Evolutionary conservation across 2,888 invertebrate species (phyloP), one percentile per base, ranked within the genome.

Genomic region (Rhogogaster chlorosoma): DNA sequence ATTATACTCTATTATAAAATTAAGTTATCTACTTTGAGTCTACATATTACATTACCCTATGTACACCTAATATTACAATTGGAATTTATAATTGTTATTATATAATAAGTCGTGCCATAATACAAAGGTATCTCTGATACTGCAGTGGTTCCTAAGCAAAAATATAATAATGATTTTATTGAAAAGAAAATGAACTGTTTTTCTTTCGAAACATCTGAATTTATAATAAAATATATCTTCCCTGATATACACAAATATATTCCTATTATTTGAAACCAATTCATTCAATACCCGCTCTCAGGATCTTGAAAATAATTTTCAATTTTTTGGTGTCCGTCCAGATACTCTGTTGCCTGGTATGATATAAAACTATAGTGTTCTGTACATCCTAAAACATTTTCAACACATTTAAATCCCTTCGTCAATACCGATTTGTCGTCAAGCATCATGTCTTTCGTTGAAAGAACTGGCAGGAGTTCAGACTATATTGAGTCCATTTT

Each of bases 101-200:
- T 78, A 18, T 64, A 6, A 61, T n/a, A 80, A 61, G 22, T 61
- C 64, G 80, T 80, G 80, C 80, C 80, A 80, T 80, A 80, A 80
- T 53, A 57, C 53, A 22, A 53, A 42, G 29, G n/a, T 45, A 45
- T 75, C 15, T 77, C n/a, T 53, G 49, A 77, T 77, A 77, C 32
- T 49, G 29, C 32, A 29, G 80, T 61, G 61, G 61, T 80, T 80
- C 80, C 80, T 80, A 80, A 57, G 26, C 12, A 10, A 61, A 80
- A 61, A 61, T 7, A 67, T 15, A 42, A 80, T 32, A 75, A n/a
- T 18, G 18, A 77, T 38, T 77, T 29, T 10, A 77, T 36, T 77
- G 26, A 49, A 77, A 45, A 29, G 29, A 38, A 38, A 61, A 32
- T 61, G 29, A 32, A 61, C 26, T 80, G 80, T 61, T 61, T 61